phyloP scores from a whole-genome alignment of 2,888 invertebrate species.

The Omphaloscelis lunosa region DNA sequence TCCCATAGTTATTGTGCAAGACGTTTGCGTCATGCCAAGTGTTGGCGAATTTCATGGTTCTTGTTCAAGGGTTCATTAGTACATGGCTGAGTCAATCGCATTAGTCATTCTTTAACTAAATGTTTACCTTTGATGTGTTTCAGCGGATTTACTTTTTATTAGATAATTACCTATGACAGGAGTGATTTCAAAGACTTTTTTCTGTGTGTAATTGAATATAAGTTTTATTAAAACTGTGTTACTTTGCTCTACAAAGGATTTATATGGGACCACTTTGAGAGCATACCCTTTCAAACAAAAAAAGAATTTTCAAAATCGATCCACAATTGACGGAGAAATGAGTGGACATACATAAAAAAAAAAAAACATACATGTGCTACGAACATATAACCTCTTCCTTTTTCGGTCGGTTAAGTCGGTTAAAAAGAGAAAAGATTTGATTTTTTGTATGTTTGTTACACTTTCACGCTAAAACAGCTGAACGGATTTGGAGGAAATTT shows the following conservation, averaged over 20 bases:
- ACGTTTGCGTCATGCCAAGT: slow-evolving; percentile 41
- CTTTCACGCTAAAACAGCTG: too few relatives aligned
- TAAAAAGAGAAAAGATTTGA: too few relatives aligned
- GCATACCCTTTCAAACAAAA: too few relatives aligned
- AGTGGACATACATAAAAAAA: too few relatives aligned
- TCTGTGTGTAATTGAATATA: background rate
- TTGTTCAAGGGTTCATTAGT: slow-evolving; percentile 38
- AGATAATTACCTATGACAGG: background rate
- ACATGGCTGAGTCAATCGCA: slow-evolving; percentile 37
- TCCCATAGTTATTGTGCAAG: slow-evolving; percentile 35
- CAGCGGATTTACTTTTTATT: slow-evolving; percentile 3
- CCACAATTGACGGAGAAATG: too few relatives aligned
- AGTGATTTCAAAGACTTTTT: background rate
- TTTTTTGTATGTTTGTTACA: too few relatives aligned
- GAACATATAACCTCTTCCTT: too few relatives aligned
- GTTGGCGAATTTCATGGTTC: slow-evolving; percentile 55
- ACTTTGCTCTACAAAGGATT: background rate
- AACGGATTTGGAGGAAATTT: too few relatives aligned
- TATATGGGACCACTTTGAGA: too few relatives aligned
- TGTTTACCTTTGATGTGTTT: slow-evolving; percentile 6
- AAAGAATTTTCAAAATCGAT: too few relatives aligned
- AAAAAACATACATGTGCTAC: too few relatives aligned
- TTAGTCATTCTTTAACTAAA: slow-evolving; percentile 37
- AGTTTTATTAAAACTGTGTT: background rate
- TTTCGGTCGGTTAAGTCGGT: too few relatives aligned